Evolutionary conservation across 2,888 invertebrate species (phyloP).

Genomic region (Acleris literana): DNA sequence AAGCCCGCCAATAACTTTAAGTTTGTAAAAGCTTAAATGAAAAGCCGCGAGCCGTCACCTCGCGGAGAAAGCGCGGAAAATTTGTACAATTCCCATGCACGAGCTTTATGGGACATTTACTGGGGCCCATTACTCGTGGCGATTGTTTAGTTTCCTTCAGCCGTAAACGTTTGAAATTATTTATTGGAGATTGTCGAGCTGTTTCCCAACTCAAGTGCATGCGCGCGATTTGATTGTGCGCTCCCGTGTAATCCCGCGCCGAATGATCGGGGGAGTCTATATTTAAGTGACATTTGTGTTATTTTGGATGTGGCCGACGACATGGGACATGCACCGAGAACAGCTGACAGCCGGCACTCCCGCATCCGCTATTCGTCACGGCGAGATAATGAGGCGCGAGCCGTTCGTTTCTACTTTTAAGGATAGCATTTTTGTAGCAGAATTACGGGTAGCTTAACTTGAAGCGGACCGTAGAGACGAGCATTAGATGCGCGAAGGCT

Average conservation of each 20-base stretch:
- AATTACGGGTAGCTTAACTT: background rate
- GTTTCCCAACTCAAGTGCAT: background rate
- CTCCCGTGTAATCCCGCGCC: constrained; percentile 22
- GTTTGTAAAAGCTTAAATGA: constrained; percentile 2
- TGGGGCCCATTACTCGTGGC: constrained; percentile 8
- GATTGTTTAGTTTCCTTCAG: constrained; percentile 23
- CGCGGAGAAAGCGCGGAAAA: constrained; percentile 22
- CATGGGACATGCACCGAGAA: constrained; percentile 15
- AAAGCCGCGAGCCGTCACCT: constrained; percentile 1
- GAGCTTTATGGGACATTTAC: constrained; percentile 22
- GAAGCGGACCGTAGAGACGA: background rate
- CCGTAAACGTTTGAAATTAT: constrained; percentile 2
- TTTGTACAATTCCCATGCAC: constrained; percentile 14
- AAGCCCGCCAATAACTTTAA: background rate
- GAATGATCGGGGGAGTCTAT: constrained; percentile 42
- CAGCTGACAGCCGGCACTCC: constrained; percentile 33
- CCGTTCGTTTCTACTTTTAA: background rate
- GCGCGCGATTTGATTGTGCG: constrained; percentile 7
- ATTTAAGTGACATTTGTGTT: constrained; percentile 53
- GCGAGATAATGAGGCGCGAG: background rate
- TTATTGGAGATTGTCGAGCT: no score
- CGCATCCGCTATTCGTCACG: constrained; percentile 7
- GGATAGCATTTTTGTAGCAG: background rate
- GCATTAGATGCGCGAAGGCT: background rate
- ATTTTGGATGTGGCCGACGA: constrained; percentile 42